Evolutionary conservation across 2,797 vertebrate species (phyloP), one percentile per base, ranked within the genome.

Genomic region (Echiichthys vipera): DNA sequence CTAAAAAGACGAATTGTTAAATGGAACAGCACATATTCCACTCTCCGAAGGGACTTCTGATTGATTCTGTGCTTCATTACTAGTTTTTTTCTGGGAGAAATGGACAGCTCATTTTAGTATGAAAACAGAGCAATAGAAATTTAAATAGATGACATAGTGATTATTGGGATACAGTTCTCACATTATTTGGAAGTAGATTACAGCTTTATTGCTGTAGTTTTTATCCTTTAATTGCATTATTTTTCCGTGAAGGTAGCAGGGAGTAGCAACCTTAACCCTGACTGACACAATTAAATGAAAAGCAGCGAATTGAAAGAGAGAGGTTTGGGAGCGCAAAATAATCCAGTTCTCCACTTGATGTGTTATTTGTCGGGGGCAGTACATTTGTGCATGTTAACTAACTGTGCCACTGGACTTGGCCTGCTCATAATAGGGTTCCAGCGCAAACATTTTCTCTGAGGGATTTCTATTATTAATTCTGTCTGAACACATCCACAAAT

Each of bases 401-500:
- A 93, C 90, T 88, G 85, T 90, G 89, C 89, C 89, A 92, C 88
- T 83, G 85, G 91, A 90, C 91, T 89, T 93, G 90, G 88, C 86
- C 92, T 72, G 86, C 84, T 84, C 70, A 64, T 90, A 92, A 93
- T 90, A 83, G 80, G 81, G 91, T 91, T 90, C 87, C 86, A 87
- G 86, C 75, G 65, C 91, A 92, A 94, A 92, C 87, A 88, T 91
- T 92, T 94, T 85, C 91, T 93, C 91, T 74, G 78, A 86, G 90
- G 89, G 87, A 92, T 90, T 93, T 92, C 90, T 90, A 92, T 94
- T 93, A 94, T 95, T 94, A 94, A 93, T 94, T 95, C 92, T 88
- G 91, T 93, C 92, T 92, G 92, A 94, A 94, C 91, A 93, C 91
- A 93, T 94, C 90, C 87, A 93, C 94, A 94, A 95, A 94, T 94